Evolutionary conservation across 35 echinoderm and acorn worm species (phyloP).

Genomic region (Strongylocentrotus purpuratus): DNA sequence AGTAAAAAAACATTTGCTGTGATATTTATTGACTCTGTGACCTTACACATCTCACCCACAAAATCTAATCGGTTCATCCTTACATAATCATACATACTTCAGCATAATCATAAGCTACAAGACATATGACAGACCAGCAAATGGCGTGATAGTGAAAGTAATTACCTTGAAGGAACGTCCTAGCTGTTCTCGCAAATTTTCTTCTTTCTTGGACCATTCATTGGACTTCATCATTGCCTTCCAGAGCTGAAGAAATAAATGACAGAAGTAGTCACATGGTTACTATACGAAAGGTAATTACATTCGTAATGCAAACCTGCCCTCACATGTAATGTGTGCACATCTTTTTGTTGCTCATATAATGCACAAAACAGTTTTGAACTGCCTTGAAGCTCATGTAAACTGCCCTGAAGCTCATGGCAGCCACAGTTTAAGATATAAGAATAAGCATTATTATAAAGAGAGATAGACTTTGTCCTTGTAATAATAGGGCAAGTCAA

Average conservation of each 20-base stretch:
- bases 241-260: not conserved
- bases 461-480: too few relatives aligned
- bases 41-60: too few relatives aligned
- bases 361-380: too few relatives aligned
- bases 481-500: too few relatives aligned
- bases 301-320: not conserved
- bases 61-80: too few relatives aligned
- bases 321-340: not conserved
- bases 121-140: not conserved
- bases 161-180: constrained; percentile 24
- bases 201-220: constrained; percentile 45
- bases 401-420: too few relatives aligned
- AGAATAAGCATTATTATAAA: too few relatives aligned
- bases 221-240: constrained; percentile 35
- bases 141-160: not conserved
- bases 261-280: not conserved
- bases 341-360: not conserved
- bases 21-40: too few relatives aligned
- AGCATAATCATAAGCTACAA: not conserved
- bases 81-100: too few relatives aligned
- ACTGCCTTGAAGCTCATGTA: too few relatives aligned
- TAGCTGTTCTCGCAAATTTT: constrained; percentile 28
- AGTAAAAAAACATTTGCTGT: too few relatives aligned
- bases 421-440: too few relatives aligned
- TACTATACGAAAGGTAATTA: not conserved